phyloP scores from a whole-genome alignment of 2,113 vertebrate species.

The Coregonus clupeaformis region DNA sequence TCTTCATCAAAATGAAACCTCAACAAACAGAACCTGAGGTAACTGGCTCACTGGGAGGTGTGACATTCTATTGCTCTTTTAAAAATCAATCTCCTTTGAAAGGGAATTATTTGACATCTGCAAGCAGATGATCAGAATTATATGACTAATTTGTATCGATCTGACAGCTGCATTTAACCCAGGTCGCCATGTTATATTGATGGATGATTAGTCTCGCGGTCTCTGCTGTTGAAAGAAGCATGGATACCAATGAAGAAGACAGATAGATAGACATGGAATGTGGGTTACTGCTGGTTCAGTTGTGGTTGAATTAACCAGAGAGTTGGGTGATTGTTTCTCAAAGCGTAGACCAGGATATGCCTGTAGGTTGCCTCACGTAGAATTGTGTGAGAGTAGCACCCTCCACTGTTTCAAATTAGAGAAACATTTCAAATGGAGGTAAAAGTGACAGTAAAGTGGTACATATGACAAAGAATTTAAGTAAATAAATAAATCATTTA shows the following conservation, averaged over 20 bases:
- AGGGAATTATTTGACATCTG: not conserved
- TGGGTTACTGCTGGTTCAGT: not conserved
- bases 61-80: not conserved
- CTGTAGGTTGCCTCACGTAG: not conserved
- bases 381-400: conserved; percentile 6
- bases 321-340: not conserved
- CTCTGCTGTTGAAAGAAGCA: too few relatives aligned
- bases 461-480: too few relatives aligned
- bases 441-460: too few relatives aligned
- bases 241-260: not conserved
- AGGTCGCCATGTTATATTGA: not conserved
- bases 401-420: not conserved
- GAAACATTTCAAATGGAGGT: not conserved
- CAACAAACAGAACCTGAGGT: not conserved
- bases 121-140: not conserved
- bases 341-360: not conserved
- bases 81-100: not conserved
- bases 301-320: not conserved
- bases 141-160: not conserved
- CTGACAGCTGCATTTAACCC: not conserved
- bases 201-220: not conserved
- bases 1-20: not conserved
- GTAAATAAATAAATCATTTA: too few relatives aligned
- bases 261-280: not conserved
- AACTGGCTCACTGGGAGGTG: not conserved